Base-by-base conservation (phyloP, 2,797 vertebrate species). In the Liparis tanakae region DNA sequence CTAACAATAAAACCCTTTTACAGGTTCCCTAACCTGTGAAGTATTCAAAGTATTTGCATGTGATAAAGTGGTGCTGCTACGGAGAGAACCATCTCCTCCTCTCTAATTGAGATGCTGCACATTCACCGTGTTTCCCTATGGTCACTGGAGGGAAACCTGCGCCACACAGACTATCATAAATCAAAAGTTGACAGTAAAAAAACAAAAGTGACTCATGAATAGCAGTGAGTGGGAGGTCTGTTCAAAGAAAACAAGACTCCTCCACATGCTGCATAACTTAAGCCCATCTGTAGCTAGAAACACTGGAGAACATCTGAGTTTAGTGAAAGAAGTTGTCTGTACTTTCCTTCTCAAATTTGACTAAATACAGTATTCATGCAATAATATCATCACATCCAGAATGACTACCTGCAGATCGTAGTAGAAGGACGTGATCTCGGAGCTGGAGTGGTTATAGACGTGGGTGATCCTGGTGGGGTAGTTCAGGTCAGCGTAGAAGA, bases 401-500 rank as follows among this genome's bases (percentile, higher is more conserved):
- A 48, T 10, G 1, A 18, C 18, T 88, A 93, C 92, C 92, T 93
- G 92, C 67, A 99, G 93, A 74, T 99, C 98, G 1, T 99, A 99
- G 88, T 99, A 99, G 10, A 99, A 96, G 41, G 98, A 98, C 0
- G 98, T 99, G 82, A 99, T 99, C 93, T 99, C 98, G 0, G 98
- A 99, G 89, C 97, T 99, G 0, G 98, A 99, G 86, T 99, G 98
- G 88, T 99, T 99, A 73, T 99, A 99, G 8, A 99, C 97, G 0
- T 99, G 98, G 14, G 98, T 99, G 85, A 99, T 97, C 80, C 98
- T 95, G 12, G 97, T 99, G 5, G 97, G 98, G 72, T 99, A 98
- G 61, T 96, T 98, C 17, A 99, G 94, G 84, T 99, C 98, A 0
- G 98, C 97, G 0, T 99, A 99, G 88, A 99, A 99, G 87, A 98